Evolutionary conservation across 2,888 invertebrate genomes (phyloP), one percentile per base, ranked within the genome.

Genomic region (Ceraclea dissimilis): DNA sequence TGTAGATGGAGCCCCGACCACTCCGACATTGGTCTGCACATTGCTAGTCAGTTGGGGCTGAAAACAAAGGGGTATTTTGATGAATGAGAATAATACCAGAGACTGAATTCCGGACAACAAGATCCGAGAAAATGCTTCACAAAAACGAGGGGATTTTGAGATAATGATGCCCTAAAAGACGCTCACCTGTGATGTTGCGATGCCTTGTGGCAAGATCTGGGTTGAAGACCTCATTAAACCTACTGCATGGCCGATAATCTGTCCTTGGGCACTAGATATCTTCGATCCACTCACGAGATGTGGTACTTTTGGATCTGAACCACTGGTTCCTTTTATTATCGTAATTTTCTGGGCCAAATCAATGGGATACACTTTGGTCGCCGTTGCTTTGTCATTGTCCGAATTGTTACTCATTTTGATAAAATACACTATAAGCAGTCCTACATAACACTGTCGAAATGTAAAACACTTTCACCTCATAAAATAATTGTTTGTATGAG

Each of bases 341-440:
- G 76, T 76, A 57, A 77, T 76, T 68, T 77, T 77, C 68, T 75
- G 76, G 63, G 76, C 76, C 69, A 77, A 74, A 72, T 77, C 76
- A 64, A 77, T 76, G 62, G 77, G 77, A 71, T 79, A 78, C 70
- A 77, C 77, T 72, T 82, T 82, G 63, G 74, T 74, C 65, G 74
- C 67, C 63, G 79, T 75, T 61, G 73, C 67, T 65, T 81, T 78
- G 64, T 81, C 79, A 64, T 81, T 81, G 64, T 77, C 77, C 65
- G 74, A 68, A 70, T 75, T 76, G 64, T 67, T 71, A 65, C 71
- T 76, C 77, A 77, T 77, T 68, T 65, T 72, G 43, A 20, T 20
- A 13, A 18, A 43, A 26, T 50, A 48, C 6, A 22, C 21, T 31
- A 47, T 19, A 20, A 4, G 11, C 5, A 13, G 16, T 16, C 4